phyloP scores from a whole-genome alignment of 1,140 invertebrate species.

The Pseudomyrmex flavicornis region DNA sequence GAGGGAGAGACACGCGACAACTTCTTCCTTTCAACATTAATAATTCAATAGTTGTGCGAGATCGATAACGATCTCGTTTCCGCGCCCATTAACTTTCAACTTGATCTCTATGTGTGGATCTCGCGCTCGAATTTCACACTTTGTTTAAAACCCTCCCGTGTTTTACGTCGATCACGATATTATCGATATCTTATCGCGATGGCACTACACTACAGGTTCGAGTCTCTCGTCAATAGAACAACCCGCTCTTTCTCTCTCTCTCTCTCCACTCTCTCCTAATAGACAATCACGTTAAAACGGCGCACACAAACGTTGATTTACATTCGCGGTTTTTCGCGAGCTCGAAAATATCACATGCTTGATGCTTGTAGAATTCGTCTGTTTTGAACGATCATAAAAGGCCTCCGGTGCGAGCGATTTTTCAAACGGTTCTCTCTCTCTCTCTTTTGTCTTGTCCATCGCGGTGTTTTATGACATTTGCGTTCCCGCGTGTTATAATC shows the following conservation, averaged over 20 bases:
- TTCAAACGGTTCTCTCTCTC: background rate
- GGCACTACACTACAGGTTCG: no score
- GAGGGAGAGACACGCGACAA: no score
- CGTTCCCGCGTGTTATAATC: slow-evolving; percentile 15
- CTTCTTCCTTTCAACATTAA: slow-evolving; percentile 4
- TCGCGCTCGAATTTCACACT: background rate
- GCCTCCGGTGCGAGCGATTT: slow-evolving; percentile 15
- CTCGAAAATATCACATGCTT: slow-evolving; percentile 10
- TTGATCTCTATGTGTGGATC: slow-evolving; percentile 7
- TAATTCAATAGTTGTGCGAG: background rate
- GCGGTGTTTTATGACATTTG: slow-evolving; percentile 9
- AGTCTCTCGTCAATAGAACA: no score
- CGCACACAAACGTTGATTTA: background rate
- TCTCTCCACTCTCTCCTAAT: no score
- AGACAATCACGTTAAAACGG: no score
- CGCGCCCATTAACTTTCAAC: slow-evolving; percentile 7
- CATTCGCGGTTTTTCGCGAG: background rate
- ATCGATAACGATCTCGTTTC: slow-evolving; percentile 21
- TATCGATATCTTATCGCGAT: no score
- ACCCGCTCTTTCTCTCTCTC: no score
- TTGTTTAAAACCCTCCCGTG: no score
- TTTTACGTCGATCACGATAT: no score
- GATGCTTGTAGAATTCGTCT: background rate
- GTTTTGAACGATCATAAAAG: slow-evolving; percentile 10
- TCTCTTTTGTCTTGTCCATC: background rate